These are phyloP conservation scores for Chascanopsetta lugubris DNA, from an alignment of 2,113 vertebrate genomes.

Conservation along the genomic window DNA sequence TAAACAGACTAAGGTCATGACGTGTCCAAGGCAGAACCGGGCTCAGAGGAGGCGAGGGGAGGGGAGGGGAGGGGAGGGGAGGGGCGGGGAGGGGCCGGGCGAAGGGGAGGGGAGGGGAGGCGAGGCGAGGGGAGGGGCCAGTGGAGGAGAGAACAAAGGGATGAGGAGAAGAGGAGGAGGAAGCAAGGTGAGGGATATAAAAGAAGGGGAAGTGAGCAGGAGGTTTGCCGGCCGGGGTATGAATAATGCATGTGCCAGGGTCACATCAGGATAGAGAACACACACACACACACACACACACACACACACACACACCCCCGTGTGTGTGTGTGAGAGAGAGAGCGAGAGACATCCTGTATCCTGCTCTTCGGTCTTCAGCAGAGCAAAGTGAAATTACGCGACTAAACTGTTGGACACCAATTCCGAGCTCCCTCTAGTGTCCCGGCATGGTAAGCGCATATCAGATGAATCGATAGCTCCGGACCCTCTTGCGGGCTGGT, in stretches of 20 bases:
- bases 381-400: slow-evolving; percentile 39
- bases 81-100: slow-evolving; percentile 4
- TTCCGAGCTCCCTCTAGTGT: no score
- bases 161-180: slow-evolving; percentile 28
- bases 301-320: background rate
- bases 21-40: slow-evolving; percentile 31
- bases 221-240: slow-evolving; percentile 28
- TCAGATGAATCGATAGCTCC: no score
- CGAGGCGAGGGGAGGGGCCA: no score
- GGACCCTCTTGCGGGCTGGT: no score
- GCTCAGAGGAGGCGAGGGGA: slow-evolving; percentile 17
- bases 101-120: slow-evolving; percentile 25
- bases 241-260: slow-evolving; percentile 44
- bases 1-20: slow-evolving; percentile 56
- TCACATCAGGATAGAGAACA: slow-evolving; percentile 26
- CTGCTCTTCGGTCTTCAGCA: slow-evolving; percentile 1
- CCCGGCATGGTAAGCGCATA: no score
- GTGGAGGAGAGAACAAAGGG: no score
- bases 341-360: slow-evolving; percentile 13
- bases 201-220: slow-evolving; percentile 20
- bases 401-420: no score
- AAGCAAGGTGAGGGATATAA: slow-evolving; percentile 40
- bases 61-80: no score
- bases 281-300: no score
- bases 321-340: slow-evolving; percentile 10